Conservation (phyloP, 2,888 invertebrate species). For the Tortricodes alternella region DNA sequence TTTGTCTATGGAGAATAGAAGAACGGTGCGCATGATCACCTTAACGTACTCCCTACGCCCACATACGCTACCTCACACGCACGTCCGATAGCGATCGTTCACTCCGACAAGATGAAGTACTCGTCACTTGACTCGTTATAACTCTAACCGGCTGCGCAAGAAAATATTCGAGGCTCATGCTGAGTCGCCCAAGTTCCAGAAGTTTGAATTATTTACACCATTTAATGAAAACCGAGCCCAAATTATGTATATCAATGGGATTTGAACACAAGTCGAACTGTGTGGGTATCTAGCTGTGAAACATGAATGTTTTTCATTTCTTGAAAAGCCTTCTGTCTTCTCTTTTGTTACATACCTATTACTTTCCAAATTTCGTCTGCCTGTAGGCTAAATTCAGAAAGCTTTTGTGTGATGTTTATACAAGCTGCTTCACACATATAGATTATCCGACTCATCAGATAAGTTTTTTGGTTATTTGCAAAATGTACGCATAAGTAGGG, state of each 20-base stretch:
- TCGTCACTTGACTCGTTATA: conserved; percentile 34
- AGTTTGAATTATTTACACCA: conserved; percentile 16
- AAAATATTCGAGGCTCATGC: conserved; percentile 14
- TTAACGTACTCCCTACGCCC: conserved; percentile 10
- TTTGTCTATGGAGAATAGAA: conserved; percentile 48
- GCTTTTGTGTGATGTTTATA: not conserved
- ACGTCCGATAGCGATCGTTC: conserved; percentile 45
- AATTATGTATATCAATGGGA: not conserved
- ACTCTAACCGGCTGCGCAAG: conserved; percentile 12
- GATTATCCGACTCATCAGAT: not conserved
- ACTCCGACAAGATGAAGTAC: conserved; percentile 45
- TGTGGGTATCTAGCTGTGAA: not conserved
- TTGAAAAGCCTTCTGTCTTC: not conserved
- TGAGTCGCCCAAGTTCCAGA: conserved; percentile 11
- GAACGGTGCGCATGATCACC: conserved; percentile 30
- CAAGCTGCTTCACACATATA: not conserved
- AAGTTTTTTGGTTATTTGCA: conserved; percentile 2
- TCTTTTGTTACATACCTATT: conserved; percentile 7
- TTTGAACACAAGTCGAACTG: conserved; percentile 15
- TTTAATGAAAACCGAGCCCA: conserved; percentile 12
- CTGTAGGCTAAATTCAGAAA: conserved; percentile 1
- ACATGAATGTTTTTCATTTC: conserved; percentile 16
- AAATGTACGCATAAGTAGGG: not conserved
- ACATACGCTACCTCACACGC: conserved; percentile 34
- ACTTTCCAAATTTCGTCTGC: not conserved